Evolutionary conservation across 2,888 invertebrate genomes (phyloP), one percentile per base, ranked within the genome.

Genomic region (Pyralis farinalis): DNA sequence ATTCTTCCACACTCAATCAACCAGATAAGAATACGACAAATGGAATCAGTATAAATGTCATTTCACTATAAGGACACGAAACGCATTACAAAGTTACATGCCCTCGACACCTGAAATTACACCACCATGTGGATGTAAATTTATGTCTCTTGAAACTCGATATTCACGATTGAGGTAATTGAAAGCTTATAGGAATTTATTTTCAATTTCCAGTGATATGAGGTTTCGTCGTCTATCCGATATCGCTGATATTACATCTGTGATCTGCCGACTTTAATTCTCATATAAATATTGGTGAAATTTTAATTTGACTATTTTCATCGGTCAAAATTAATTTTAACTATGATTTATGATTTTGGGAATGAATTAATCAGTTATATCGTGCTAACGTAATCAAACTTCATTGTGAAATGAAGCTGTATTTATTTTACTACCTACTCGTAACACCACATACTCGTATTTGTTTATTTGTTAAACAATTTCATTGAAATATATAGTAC

Each of bases 171-270:
- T 80, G 79, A 68, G 79, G 81, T 87, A 86, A 87, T 86, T 86
- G 86, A 71, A 78, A 76, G 86, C 85, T 87, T 87, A 86, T 71
- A 77, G 82, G 86, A 85, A 85, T 87, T 86, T 86, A 85, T 86
- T 87, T 86, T 69, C 85, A 85, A 86, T 87, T 84, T 84, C 75
- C 79, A 75, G 78, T 78, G 71, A 71, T 76, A 80, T 72, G 74
- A 75, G 76, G 65, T 63, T 74, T 73, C 67, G 64, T 68, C 71
- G 65, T 70, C 67, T 76, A 74, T 74, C 68, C 67, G 70, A 73
- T 68, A 67, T 61, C 63, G 50, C 53, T 49, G 58, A 56, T 61
- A 64, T 67, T 55, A 61, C 69, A 71, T 75, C 71, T 70, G 68
- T 59, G 58, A 60, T 58, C 50, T 56, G 59, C 55, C 64, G 58